phyloP scores from a whole-genome alignment of 1,140 invertebrate species.

The Drosophila santomea region DNA sequence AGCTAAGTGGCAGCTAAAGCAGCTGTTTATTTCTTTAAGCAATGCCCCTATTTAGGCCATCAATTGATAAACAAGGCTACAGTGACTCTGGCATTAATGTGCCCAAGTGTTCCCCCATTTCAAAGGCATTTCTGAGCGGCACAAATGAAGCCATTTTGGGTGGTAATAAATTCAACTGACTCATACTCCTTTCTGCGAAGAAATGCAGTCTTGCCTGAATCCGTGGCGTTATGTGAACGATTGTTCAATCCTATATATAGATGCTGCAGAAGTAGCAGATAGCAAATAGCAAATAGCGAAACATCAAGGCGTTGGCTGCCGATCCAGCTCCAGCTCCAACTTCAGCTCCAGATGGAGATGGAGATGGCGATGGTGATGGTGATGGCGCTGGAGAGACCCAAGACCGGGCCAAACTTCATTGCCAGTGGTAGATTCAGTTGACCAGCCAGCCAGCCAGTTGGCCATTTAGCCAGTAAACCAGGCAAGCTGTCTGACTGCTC shows the following conservation, averaged over 20 bases:
- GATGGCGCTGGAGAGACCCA: neutral
- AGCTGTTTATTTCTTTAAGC: neutral
- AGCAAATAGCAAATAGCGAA: constrained; percentile 1
- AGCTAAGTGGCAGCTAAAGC: neutral
- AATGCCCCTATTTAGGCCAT: constrained; percentile 22
- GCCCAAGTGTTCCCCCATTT: constrained; percentile 25
- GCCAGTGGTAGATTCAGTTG: constrained; percentile 24
- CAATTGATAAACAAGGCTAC: neutral
- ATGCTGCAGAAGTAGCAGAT: constrained; percentile 14
- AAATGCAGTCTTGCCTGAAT: constrained; percentile 41
- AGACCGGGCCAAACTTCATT: constrained; percentile 34
- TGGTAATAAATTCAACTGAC: constrained; percentile 48
- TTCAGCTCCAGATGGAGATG: too few relatives aligned
- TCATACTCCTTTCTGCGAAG: constrained; percentile 32
- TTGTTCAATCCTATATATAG: constrained; percentile 49
- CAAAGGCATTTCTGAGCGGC: constrained; percentile 38
- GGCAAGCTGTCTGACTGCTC: constrained; percentile 40
- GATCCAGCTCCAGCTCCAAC: constrained; percentile 22
- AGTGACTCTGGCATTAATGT: neutral
- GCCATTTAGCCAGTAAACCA: constrained; percentile 3
- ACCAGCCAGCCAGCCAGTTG: constrained; percentile 8
- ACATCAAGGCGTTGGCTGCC: constrained; percentile 41
- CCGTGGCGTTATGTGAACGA: constrained; percentile 42
- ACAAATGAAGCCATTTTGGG: constrained; percentile 47
- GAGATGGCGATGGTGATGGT: neutral